Percentiles rank a stretch among this genome's conserved stretches.
These are phyloP conservation scores for Oscheius sp. DNA, from an alignment of 1,140 invertebrate species.

Conservation along the genomic window DNA sequence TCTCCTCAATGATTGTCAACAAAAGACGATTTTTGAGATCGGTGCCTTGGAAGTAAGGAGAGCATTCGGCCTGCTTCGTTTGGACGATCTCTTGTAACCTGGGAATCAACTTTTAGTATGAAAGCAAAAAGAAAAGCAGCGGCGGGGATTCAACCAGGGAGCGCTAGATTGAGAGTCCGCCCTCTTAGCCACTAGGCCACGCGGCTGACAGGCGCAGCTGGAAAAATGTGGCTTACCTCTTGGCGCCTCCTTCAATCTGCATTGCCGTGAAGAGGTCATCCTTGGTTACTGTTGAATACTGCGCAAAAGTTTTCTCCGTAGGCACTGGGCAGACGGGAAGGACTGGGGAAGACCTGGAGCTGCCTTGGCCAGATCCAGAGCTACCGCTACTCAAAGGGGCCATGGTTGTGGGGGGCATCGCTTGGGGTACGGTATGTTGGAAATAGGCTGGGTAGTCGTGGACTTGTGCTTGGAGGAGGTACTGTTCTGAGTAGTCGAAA, in stretches of 20 bases:
- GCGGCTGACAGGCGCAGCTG: too few species aligned
- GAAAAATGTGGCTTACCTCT: too few species aligned
- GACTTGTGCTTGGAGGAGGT: not conserved
- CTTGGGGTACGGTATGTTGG: not conserved
- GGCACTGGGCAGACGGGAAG: constrained; percentile 40
- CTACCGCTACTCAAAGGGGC: constrained; percentile 6
- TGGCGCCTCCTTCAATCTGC: too few species aligned
- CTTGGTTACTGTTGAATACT: constrained; percentile 4
- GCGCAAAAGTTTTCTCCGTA: constrained; percentile 37
- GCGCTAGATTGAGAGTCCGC: too few species aligned
- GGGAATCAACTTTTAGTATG: too few species aligned
- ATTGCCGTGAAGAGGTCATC: too few species aligned
- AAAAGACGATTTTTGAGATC: not conserved
- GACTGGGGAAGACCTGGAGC: constrained; percentile 28
- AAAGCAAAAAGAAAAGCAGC: too few species aligned
- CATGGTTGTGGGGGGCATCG: constrained; percentile 28
- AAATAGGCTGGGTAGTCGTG: constrained; percentile 12
- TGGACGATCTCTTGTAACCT: not conserved
- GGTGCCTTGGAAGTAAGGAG: not conserved
- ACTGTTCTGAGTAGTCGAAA: constrained; percentile 2
- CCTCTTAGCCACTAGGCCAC: too few species aligned
- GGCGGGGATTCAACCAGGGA: too few species aligned
- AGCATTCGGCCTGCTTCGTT: not conserved
- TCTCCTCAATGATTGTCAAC: constrained; percentile 8
- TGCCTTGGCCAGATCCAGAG: not conserved